Evolutionary conservation across 2,113 vertebrate species (phyloP).

Genomic region (Phyllopteryx taeniolatus): DNA sequence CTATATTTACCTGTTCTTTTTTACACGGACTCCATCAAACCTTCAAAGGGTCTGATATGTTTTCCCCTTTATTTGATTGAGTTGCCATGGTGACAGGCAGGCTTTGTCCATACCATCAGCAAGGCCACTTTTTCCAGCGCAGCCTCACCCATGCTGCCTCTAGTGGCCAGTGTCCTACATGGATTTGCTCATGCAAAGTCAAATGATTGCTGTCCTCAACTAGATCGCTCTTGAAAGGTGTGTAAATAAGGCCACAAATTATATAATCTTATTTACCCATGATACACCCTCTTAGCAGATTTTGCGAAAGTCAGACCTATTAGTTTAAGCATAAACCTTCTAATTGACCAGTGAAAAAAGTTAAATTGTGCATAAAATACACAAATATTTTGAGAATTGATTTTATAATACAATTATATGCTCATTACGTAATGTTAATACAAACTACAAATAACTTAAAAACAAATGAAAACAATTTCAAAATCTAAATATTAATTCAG

Average conservation of each 20-base stretch:
- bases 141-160: constrained; percentile 32
- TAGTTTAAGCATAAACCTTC: neutral
- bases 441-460: neutral
- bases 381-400: neutral
- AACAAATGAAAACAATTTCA: neutral
- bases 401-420: neutral
- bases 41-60: neutral
- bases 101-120: constrained; percentile 41
- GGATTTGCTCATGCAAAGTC: neutral
- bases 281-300: neutral
- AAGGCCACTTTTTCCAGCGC: constrained; percentile 26
- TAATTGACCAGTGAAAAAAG: neutral
- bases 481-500: neutral
- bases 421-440: neutral
- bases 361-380: neutral
- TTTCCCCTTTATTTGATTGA: constrained; percentile 3
- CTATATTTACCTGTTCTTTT: constrained; percentile 2
- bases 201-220: neutral
- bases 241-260: neutral
- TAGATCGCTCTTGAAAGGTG: neutral
- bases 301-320: neutral
- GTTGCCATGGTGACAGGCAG: constrained; percentile 32
- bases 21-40: constrained; percentile 2
- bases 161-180: constrained; percentile 21
- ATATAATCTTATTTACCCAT: neutral